Base-by-base conservation (phyloP, 2,888 invertebrate species). In the Callyntrura guangdongensis region DNA sequence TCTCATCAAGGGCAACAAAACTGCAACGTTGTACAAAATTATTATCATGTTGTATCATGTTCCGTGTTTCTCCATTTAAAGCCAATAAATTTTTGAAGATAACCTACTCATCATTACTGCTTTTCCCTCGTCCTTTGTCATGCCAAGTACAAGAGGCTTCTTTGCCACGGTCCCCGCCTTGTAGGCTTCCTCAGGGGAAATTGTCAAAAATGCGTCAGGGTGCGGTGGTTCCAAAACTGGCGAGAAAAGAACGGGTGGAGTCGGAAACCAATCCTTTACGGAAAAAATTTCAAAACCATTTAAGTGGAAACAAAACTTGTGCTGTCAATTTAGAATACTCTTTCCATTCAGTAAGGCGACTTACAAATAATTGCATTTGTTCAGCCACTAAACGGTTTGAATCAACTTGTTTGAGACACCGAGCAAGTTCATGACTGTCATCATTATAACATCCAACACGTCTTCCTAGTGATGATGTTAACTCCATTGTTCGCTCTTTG, bases 141-240 rank as follows among this genome's bases (percentile, higher is more conserved):
- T 72, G 0, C 92, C 89, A 17, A 89, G 9, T n/a, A 93, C 87
- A 86, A 90, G 93, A 0, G 94, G 94, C 12, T 93, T 92, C 82
- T 83, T 67, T 8, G 92, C 90, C 8, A 93, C 92, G 6, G 79
- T 79, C 5, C 91, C 91, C 12, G 74, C 64, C n/a, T 56, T 49
- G 59, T 94, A 94, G 17, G 92, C 91, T n/a, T 93, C 92, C 20
- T 84, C 89, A 6, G 93, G 90, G 3, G 92, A 84, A 69, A 92
- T 82, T 14, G 91, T 89, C 3, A 94, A 17, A 77, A 93, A 94
- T 0, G 93, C 92, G 0, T 92, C 91, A 0, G 90, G 61, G 59
- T 89, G 74, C 12, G 89, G 81, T 9, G 82, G 79, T 67, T 94
- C 94, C 0, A 93, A 61, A 0, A 79, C 64, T 6, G 93, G 92